phyloP scores from a whole-genome alignment of 2,888 invertebrate genomes.

The Elysia crispata region DNA sequence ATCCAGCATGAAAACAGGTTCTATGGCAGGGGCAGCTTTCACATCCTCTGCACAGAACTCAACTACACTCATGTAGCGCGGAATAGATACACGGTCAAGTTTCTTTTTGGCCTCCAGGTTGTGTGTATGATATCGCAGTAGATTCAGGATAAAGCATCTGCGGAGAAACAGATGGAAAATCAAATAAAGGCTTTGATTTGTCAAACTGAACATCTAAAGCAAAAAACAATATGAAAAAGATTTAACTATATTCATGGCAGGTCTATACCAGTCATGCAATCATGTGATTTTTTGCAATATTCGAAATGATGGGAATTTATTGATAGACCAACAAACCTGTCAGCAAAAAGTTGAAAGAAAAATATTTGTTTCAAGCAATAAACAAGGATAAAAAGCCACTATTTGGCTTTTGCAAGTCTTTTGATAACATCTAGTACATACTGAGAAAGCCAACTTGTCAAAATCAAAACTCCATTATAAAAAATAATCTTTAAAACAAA shows the following conservation, averaged over 20 bases:
- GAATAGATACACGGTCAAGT: conserved; percentile 14
- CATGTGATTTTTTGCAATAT: too few species aligned
- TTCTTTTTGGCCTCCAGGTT: conserved; percentile 36
- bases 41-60: conserved; percentile 44
- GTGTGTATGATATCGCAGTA: conserved; percentile 41
- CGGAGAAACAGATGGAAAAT: background rate
- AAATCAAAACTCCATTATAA: background rate
- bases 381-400: background rate
- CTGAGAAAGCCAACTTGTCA: background rate
- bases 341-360: too few species aligned
- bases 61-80: conserved; percentile 34
- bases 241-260: too few species aligned
- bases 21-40: conserved; percentile 22
- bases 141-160: conserved; percentile 42
- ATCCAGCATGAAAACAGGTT: conserved; percentile 36
- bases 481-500: background rate
- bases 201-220: background rate
- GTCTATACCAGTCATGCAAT: too few species aligned
- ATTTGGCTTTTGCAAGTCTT: background rate
- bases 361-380: too few species aligned
- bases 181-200: too few species aligned
- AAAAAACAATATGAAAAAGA: background rate
- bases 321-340: too few species aligned
- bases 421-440: background rate
- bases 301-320: too few species aligned